A percentile compares a stretch with the other conserved stretches of the same genome.
phyloP scores from a whole-genome alignment of 2,113 vertebrate genomes.

The Scophthalmus maximus region DNA sequence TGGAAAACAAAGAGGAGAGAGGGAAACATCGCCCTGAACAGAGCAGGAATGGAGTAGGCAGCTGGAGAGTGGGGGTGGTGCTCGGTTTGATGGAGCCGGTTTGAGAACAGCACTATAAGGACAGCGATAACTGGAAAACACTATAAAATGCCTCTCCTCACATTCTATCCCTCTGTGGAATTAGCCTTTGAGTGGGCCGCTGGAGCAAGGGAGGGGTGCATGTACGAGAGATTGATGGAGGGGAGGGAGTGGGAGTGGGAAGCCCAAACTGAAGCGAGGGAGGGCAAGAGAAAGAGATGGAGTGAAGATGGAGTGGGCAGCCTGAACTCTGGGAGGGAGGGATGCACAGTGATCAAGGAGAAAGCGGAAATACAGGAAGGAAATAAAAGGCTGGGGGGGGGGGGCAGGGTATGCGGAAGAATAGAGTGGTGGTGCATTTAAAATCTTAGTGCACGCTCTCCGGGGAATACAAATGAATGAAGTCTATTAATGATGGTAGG shows the following conservation, averaged over 20 bases:
- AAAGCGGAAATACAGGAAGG: constrained; percentile 49
- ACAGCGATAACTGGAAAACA: constrained; percentile 77
- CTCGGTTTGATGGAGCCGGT: constrained; percentile 68
- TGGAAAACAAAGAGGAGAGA: constrained; percentile 54
- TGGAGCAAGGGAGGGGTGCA: constrained; percentile 50
- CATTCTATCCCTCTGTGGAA: constrained; percentile 73
- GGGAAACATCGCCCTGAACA: constrained; percentile 45
- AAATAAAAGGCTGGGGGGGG: constrained; percentile 37
- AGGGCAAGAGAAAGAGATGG: constrained; percentile 58
- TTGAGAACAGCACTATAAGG: constrained; percentile 73
- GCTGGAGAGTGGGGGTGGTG: constrained; percentile 64
- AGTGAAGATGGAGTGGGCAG: constrained; percentile 67
- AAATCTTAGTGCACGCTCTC: constrained; percentile 8
- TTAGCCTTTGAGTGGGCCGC: constrained; percentile 75
- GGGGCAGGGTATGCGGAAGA: constrained; percentile 12
- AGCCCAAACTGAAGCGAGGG: constrained; percentile 59
- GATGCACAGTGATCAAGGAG: constrained; percentile 45
- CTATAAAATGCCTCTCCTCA: constrained; percentile 72
- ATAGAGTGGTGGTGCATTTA: constrained; percentile 37
- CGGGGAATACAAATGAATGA: constrained; percentile 56
- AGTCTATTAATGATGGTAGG: constrained; percentile 39
- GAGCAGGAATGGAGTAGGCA: constrained; percentile 53
- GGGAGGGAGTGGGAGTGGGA: constrained; percentile 70
- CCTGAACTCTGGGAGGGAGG: constrained; percentile 53
- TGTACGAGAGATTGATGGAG: constrained; percentile 61